Base-by-base conservation (phyloP, 2,888 invertebrate species). In the Heteropelma amictum region DNA sequence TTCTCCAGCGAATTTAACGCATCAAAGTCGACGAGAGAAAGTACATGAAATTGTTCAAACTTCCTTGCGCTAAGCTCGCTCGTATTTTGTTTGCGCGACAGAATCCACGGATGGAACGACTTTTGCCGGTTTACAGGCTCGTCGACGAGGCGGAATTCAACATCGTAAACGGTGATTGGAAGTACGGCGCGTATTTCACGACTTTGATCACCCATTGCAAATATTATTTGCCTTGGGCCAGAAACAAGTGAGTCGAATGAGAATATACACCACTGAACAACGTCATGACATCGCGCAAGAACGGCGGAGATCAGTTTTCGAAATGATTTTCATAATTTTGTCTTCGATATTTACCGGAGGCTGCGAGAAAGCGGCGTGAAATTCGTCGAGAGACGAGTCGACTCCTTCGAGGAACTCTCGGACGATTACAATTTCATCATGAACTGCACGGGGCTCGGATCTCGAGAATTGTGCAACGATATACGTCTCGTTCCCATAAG, bases 381-480 rank as follows among this genome's bases (percentile, higher is more conserved):
- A 79, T 89, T 96, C 6, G 77, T 91, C 5, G 87, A 90, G 23
- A 89, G 90, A 76, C 92, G 90, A 83, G 86, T 96, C 5, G 88
- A 91, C 3, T 92, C 90, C 30, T 92, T 97, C 64, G 85, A 90
- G 33, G 92, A 94, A 73, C 86, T 96, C 58, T 87, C 90, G 3
- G 85, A 88, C 5, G 87, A 91, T 47, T 94, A 92, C 82, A 94
- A 97, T 88, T 90, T 96, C 10, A 90, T 97, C 35, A 91, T 97
- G 63, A 98, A 98, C 87, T 98, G 98, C 85, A 92, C 95, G 0
- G 97, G 97, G 5, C 89, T 97, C 56, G 96, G 95, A n/a, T 94
- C 97, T 0, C 93, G 93, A 87, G 90, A 91, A 80, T 89, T 98
- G 45, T 95, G 96, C 82, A 90, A 92, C 28, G 97, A 98, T 86